These are phyloP conservation scores for Ammodytes marinus DNA, from an alignment of 2,113 vertebrate species.

Conservation along the genomic window DNA sequence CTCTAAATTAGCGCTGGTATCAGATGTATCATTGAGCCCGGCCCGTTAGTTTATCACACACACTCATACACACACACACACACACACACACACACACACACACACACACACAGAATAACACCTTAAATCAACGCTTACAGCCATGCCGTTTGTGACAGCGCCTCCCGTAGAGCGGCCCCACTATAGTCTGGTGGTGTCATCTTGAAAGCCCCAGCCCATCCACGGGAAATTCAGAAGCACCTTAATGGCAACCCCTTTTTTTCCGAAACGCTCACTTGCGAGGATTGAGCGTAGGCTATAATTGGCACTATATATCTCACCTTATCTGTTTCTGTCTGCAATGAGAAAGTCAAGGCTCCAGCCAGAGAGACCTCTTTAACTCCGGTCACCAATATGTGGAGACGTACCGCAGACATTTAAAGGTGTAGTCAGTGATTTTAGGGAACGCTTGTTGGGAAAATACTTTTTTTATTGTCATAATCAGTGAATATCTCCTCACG, in stretches of 20 bases:
- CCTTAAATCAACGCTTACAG: conserved; percentile 80
- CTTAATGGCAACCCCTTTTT: conserved; percentile 67
- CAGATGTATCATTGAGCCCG: conserved; percentile 63
- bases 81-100: not conserved
- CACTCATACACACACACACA: conserved; percentile 40
- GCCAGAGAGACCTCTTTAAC: conserved; percentile 43
- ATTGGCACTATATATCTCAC: conserved; percentile 70
- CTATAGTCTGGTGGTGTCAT: conserved; percentile 67
- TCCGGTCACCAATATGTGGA: conserved; percentile 52
- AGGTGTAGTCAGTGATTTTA: no score
- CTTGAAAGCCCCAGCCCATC: conserved; percentile 67
- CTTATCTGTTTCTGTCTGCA: conserved; percentile 66
- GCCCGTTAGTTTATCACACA: conserved; percentile 74
- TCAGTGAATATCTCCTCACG: no score
- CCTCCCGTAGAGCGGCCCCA: conserved; percentile 44
- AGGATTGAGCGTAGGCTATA: conserved; percentile 48
- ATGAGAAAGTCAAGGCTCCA: conserved; percentile 33
- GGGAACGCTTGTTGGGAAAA: no score
- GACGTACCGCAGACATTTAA: conserved; percentile 46
- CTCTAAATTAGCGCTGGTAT: conserved; percentile 77
- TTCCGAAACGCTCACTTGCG: conserved; percentile 49
- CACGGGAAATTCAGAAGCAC: conserved; percentile 57
- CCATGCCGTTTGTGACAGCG: conserved; percentile 60
- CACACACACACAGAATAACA: conserved; percentile 65
- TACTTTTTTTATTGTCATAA: no score